These are phyloP conservation scores for Enteromius radiatus DNA, from an alignment of 2,797 vertebrate genomes.

Conservation along the genomic window DNA sequence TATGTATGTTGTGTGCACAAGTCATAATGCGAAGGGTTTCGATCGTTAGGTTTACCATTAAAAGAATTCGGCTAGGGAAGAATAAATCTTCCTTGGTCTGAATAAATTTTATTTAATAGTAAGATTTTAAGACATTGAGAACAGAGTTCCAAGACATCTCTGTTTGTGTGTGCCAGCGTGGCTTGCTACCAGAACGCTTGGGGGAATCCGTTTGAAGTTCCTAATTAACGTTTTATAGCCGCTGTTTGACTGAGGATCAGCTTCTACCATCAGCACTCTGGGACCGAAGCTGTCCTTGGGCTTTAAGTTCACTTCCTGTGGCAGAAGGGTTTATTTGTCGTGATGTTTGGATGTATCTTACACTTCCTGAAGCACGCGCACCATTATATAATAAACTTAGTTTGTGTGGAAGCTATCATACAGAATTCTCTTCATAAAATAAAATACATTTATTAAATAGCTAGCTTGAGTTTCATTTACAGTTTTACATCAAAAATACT, in stretches of 20 bases:
- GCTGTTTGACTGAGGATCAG: neutral
- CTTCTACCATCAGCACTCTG: neutral
- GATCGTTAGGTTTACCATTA: neutral
- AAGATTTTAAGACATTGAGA: neutral
- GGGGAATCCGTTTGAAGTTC: slow-evolving; percentile 16
- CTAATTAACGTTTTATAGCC: slow-evolving; percentile 5
- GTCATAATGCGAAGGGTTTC: too few species aligned
- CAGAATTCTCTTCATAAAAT: neutral
- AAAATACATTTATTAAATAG: neutral
- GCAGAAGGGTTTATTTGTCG: neutral
- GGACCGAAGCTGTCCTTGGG: neutral
- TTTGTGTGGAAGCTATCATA: neutral
- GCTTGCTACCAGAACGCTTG: neutral
- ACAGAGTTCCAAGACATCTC: neutral
- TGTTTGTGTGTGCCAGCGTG: slow-evolving; percentile 9
- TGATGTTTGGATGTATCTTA: neutral
- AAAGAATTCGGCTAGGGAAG: neutral
- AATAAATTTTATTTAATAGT: neutral
- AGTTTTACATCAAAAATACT: neutral
- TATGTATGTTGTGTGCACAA: neutral
- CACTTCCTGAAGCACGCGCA: neutral
- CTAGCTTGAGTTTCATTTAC: neutral
- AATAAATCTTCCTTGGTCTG: neutral
- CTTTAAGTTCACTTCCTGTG: neutral
- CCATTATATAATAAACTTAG: neutral